Evolutionary conservation across 2,797 vertebrate species (phyloP).

Genomic region (Champsocephalus esox): DNA sequence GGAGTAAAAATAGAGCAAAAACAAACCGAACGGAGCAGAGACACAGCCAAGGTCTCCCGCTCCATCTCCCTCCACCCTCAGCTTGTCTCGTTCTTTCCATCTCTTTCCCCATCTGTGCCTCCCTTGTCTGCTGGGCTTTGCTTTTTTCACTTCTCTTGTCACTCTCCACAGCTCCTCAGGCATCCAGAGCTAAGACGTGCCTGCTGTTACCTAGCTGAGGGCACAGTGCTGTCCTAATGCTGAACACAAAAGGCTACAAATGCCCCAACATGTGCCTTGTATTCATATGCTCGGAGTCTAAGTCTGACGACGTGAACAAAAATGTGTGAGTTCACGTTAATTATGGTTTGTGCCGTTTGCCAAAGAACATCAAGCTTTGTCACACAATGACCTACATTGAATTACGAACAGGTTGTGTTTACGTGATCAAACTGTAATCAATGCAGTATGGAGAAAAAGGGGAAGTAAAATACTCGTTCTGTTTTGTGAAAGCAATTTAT

Average conservation of each 20-base stretch:
- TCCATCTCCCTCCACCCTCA: constrained; percentile 42
- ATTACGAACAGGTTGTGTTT: background rate
- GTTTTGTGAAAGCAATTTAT: background rate
- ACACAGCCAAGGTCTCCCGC: constrained; percentile 59
- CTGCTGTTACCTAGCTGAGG: constrained; percentile 40
- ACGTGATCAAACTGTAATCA: background rate
- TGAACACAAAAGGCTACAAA: constrained; percentile 16
- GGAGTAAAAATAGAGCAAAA: constrained; percentile 80
- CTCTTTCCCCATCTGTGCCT: constrained; percentile 61
- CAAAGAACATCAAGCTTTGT: background rate
- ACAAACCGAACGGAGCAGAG: constrained; percentile 67
- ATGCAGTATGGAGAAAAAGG: background rate
- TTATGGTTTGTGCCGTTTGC: background rate
- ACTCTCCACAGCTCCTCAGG: constrained; percentile 62
- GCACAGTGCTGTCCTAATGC: constrained; percentile 15
- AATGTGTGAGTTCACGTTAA: background rate
- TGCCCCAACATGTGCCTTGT: background rate
- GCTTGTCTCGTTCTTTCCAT: constrained; percentile 66
- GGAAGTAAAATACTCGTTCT: background rate
- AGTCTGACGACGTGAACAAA: background rate
- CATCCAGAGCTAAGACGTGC: constrained; percentile 55
- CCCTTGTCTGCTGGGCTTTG: constrained; percentile 43
- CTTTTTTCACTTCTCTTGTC: constrained; percentile 59
- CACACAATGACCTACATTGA: background rate
- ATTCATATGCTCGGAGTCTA: background rate